Percentiles rank a stretch among this genome's conserved stretches.
phyloP scores from a whole-genome alignment of 2,888 invertebrate species.

The Antitype chi region DNA sequence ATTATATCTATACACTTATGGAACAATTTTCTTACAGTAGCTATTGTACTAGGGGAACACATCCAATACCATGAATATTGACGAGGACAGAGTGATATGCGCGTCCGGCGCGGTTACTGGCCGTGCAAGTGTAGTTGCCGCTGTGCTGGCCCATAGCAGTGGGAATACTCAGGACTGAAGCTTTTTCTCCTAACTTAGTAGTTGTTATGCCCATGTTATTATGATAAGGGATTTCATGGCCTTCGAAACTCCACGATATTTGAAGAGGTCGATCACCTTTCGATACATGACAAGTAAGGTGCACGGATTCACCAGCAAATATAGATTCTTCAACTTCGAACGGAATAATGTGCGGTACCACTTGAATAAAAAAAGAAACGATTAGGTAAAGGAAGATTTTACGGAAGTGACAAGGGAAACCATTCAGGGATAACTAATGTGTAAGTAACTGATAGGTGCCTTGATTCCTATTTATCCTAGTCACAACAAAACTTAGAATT shows the following conservation, averaged over 20 bases:
- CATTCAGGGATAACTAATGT: constrained; percentile 19
- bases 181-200: constrained; percentile 89
- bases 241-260: constrained; percentile 93
- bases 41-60: constrained; percentile 69
- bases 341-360: constrained; percentile 92
- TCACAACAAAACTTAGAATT: not conserved
- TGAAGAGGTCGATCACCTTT: constrained; percentile 94
- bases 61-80: constrained; percentile 91
- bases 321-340: constrained; percentile 93
- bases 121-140: constrained; percentile 92
- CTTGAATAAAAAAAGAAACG: constrained; percentile 76
- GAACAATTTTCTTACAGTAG: constrained; percentile 68
- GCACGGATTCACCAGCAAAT: constrained; percentile 92
- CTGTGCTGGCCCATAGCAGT: constrained; percentile 91
- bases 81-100: constrained; percentile 90
- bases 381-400: constrained; percentile 33
- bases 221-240: constrained; percentile 90
- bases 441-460: constrained; percentile 76
- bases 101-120: constrained; percentile 91
- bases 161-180: constrained; percentile 91
- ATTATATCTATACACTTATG: constrained; percentile 78
- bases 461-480: constrained; percentile 88
- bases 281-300: constrained; percentile 92
- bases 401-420: constrained; percentile 13
- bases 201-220: constrained; percentile 89